Evolutionary conservation across 2,797 vertebrate genomes (phyloP), one percentile per base, ranked within the genome.

Genomic region (Cheirogaleus major): DNA sequence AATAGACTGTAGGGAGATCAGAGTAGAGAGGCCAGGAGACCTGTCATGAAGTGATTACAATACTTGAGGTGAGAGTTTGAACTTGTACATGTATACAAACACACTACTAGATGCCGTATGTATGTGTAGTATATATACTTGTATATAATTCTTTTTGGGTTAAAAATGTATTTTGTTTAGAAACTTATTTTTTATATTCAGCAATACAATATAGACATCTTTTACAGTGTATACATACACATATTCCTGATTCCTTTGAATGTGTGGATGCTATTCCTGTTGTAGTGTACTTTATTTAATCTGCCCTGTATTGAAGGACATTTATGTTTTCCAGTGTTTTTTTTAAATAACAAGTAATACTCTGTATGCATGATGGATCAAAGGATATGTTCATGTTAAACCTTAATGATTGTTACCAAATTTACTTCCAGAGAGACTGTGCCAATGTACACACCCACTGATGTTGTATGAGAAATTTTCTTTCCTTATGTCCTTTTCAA

Each of bases 51-150:
- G 59, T 41, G 27, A 78, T 65, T 93, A n/a, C 5, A 81, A 0
- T 89, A 67, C 45, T 89, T 9, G 91, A 59, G 45, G n/a, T 80
- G 73, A 95, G 72, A 81, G 35, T 93, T 96, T 55, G 78, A 80
- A 94, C 63, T 87, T 12, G 0, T 32, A 4, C 4, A 7, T 57
- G n/a, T 79, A 84, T 4, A 84, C 11, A 92, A 23, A 78, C n/a
- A 91, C 17, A 79, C 41, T 14, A 43, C 18, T 82, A n/a, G 17
- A 48, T 83, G 61, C 17, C 25, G 23, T 79, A 32, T 93, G 55
- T 95, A 57, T 93, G 32, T 90, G 75, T 80, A 87, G 27, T 83
- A 32, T 59, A 32, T 89, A 67, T 93, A 41, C 30, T 57, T 96
- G 22, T 81, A 61, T 78, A 27, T 85, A 80, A 50, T 95, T 79